These are phyloP conservation scores for Ditylenchus weischeri DNA, from an alignment of 2,888 invertebrate species.

Conservation along the genomic window DNA sequence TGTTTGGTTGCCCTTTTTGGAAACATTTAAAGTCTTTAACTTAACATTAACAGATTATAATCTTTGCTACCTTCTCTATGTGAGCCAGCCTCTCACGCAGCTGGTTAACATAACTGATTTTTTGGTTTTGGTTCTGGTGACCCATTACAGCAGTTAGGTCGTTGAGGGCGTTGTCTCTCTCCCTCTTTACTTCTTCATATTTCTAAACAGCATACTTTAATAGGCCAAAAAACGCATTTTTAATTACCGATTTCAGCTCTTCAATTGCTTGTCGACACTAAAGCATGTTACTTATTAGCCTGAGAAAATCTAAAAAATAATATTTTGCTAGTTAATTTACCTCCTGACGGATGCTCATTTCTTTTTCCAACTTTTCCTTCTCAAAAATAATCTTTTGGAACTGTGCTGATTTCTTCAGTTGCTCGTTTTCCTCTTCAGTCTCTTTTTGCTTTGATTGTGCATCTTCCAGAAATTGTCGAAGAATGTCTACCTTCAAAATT, in stretches of 20 bases:
- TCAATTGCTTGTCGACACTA: neutral
- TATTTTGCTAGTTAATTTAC: too few species aligned
- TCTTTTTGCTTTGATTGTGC: neutral
- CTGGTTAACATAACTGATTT: conserved; percentile 15
- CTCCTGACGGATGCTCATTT: conserved; percentile 9
- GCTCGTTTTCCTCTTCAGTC: conserved; percentile 7
- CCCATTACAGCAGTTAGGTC: neutral
- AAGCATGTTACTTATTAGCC: too few species aligned
- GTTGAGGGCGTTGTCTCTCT: neutral
- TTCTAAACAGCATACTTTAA: neutral
- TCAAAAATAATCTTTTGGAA: conserved; percentile 8
- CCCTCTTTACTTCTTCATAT: neutral
- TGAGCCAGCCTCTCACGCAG: too few species aligned
- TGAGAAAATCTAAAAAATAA: too few species aligned
- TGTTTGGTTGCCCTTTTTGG: too few species aligned
- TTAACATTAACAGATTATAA: too few species aligned
- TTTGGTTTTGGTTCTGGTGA: conserved; percentile 19
- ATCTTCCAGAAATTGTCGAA: neutral
- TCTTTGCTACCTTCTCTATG: too few species aligned
- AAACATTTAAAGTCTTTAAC: too few species aligned
- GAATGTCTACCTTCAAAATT: neutral
- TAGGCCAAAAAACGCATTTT: neutral
- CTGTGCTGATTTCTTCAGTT: conserved; percentile 6
- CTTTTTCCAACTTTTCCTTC: conserved; percentile 7
- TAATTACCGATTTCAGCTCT: neutral